A percentile compares a stretch with the other conserved stretches of the same genome.
Conservation (phyloP, 1,140 invertebrate genomes). For the Zelostemma sp. region DNA sequence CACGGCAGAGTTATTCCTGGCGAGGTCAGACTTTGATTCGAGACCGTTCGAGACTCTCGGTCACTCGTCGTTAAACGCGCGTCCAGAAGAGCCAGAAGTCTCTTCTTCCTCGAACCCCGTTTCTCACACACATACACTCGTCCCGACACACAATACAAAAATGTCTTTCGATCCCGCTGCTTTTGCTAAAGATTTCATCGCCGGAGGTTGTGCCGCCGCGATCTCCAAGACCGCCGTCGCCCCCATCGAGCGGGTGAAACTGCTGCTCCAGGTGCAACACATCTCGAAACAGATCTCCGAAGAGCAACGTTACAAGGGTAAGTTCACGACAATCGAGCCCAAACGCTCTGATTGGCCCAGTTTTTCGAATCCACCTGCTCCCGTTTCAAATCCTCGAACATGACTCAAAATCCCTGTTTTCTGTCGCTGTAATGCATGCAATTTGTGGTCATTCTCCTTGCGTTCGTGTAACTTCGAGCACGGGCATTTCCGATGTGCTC, state of each 20-base stretch:
- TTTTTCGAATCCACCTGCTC: background rate
- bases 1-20: constrained; percentile 70
- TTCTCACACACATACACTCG: constrained; percentile 39
- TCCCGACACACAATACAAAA: constrained; percentile 39
- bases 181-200: constrained; percentile 87
- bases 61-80: constrained; percentile 71
- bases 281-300: constrained; percentile 86
- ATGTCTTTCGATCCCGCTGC: constrained; percentile 75
- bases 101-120: constrained; percentile 60
- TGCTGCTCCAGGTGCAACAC: constrained; percentile 90
- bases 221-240: constrained; percentile 89
- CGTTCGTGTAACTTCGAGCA: background rate
- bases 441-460: background rate
- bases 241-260: constrained; percentile 92
- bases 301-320: constrained; percentile 87
- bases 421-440: background rate
- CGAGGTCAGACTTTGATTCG: constrained; percentile 50
- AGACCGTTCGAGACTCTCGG: constrained; percentile 53
- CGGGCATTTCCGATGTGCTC: background rate
- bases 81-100: constrained; percentile 61
- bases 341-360: no score
- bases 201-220: constrained; percentile 88
- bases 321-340: constrained; percentile 51
- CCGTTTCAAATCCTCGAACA: background rate
- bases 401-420: background rate